Evolutionary conservation across 2,113 vertebrate genomes (phyloP).

Genomic region (Poicephalus gulielmi): DNA sequence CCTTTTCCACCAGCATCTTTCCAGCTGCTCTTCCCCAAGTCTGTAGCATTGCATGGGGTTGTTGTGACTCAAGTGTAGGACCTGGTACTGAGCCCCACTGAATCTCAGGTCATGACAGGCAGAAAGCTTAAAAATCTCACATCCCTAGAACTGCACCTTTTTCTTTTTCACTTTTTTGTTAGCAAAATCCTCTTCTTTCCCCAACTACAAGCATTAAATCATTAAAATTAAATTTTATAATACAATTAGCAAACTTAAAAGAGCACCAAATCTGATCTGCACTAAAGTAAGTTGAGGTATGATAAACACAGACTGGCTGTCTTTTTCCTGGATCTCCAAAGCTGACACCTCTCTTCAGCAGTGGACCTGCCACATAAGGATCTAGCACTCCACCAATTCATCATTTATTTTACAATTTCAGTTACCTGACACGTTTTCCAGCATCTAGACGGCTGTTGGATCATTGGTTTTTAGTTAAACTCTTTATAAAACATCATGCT

Average conservation of each 20-base stretch:
- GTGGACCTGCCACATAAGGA: neutral
- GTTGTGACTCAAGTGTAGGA: neutral
- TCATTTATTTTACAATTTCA: neutral
- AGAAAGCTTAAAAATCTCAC: neutral
- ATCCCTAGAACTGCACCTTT: neutral
- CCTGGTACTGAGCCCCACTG: no score
- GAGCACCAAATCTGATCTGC: neutral
- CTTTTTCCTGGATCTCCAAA: neutral
- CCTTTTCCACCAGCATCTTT: neutral
- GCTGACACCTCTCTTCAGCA: neutral
- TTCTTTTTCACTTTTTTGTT: neutral
- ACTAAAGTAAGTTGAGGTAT: neutral
- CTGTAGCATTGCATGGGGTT: neutral
- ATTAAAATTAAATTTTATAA: neutral
- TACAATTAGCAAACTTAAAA: neutral
- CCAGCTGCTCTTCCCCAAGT: neutral
- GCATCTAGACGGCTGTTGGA: neutral
- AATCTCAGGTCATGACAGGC: neutral
- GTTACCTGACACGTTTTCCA: neutral
- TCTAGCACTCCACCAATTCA: neutral
- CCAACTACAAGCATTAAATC: neutral
- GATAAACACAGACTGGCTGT: neutral
- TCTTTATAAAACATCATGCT: neutral
- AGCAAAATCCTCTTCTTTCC: neutral
- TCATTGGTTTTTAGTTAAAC: neutral